Evolutionary conservation across 2,797 vertebrate species (phyloP).

Genomic region (Loris lydekkerianus): DNA sequence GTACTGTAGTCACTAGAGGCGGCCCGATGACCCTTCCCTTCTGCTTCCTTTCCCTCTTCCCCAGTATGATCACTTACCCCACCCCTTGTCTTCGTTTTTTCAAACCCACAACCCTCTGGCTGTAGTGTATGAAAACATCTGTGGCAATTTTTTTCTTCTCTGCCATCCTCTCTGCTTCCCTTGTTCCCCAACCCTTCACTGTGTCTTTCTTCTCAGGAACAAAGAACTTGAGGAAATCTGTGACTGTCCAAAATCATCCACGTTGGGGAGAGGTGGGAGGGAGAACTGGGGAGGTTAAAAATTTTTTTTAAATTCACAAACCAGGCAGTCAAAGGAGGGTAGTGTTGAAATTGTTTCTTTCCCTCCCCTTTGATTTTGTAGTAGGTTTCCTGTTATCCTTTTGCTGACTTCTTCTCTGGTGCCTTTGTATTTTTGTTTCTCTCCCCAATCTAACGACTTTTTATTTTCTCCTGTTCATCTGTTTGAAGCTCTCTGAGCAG

Average conservation of each 20-base stretch:
- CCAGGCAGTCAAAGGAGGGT: conserved; percentile 65
- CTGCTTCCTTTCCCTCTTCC: conserved; percentile 78
- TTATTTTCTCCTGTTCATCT: conserved; percentile 82
- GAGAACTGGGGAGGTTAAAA: conserved; percentile 60
- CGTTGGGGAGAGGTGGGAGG: conserved; percentile 75
- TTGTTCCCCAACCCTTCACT: conserved; percentile 75
- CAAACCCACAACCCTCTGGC: conserved; percentile 81
- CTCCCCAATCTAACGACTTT: conserved; percentile 85
- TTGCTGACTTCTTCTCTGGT: conserved; percentile 85
- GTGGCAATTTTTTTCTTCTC: conserved; percentile 78
- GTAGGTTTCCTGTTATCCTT: conserved; percentile 85
- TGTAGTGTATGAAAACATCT: conserved; percentile 84
- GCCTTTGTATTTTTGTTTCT: conserved; percentile 87
- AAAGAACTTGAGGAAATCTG: conserved; percentile 80
- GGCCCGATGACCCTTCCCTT: conserved; percentile 88
- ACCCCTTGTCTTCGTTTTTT: conserved; percentile 82
- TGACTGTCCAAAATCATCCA: conserved; percentile 79
- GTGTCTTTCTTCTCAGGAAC: conserved; percentile 87
- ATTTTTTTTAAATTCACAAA: not conserved
- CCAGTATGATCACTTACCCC: conserved; percentile 76
- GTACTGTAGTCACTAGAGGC: conserved; percentile 94
- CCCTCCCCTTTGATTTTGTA: conserved; percentile 76
- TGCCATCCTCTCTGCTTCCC: conserved; percentile 67
- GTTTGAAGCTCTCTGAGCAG: conserved; percentile 85
- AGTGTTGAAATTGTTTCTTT: conserved; percentile 74